Evolutionary conservation across 2,113 vertebrate genomes (phyloP).

Genomic region (Phocoena sinus): DNA sequence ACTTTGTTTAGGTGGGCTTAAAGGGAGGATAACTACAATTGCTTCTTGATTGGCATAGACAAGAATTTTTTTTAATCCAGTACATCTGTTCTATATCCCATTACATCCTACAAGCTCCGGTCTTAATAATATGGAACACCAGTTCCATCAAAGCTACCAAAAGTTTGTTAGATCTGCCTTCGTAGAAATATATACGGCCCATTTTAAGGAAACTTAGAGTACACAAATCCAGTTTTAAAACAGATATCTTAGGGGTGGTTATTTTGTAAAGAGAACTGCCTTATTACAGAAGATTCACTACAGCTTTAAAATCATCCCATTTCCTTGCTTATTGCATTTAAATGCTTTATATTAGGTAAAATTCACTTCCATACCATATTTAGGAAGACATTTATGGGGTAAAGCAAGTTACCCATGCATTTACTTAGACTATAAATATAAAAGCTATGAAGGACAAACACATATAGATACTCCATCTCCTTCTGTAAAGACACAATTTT

Average conservation of each 20-base stretch:
- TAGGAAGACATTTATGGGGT: neutral
- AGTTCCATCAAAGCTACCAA: neutral
- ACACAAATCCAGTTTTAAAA: neutral
- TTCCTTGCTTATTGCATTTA: neutral
- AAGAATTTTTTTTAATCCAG: neutral
- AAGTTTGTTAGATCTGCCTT: neutral
- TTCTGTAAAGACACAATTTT: neutral
- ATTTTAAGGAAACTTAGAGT: neutral
- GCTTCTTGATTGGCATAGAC: neutral
- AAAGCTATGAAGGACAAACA: neutral
- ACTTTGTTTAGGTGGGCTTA: neutral
- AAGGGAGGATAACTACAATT: neutral
- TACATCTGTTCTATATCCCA: neutral
- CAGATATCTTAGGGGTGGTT: neutral
- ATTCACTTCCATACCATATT: neutral
- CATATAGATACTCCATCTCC: neutral
- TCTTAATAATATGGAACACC: neutral
- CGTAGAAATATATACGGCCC: neutral
- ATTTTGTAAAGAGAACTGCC: neutral
- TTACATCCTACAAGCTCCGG: neutral
- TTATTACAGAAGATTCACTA: neutral
- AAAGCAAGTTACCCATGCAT: neutral
- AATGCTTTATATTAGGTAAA: conserved; percentile 5
- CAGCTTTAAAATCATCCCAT: neutral
- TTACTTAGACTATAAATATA: conserved; percentile 12